These are phyloP conservation scores for Drosophila rufa DNA, from an alignment of 1,140 invertebrate genomes.

Conservation along the genomic window DNA sequence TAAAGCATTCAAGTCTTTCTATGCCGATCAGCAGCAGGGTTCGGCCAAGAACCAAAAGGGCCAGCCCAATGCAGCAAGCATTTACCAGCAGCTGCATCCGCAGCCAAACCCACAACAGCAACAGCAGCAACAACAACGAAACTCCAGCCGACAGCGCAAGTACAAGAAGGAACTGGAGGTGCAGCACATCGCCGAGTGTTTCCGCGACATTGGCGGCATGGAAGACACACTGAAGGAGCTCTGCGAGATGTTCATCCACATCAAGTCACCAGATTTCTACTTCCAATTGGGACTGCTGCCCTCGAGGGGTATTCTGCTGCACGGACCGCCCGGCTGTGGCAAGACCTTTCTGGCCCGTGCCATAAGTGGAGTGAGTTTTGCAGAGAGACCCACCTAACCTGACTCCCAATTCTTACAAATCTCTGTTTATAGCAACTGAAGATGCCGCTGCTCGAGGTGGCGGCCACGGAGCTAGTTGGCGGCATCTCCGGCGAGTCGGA, in stretches of 20 bases:
- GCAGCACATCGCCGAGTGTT: conserved; percentile 75
- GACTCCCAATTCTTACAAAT: neutral
- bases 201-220: conserved; percentile 91
- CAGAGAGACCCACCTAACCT: too few relatives aligned
- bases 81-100: conserved; percentile 19
- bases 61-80: conserved; percentile 3
- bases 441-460: conserved; percentile 93
- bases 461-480: conserved; percentile 96
- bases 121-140: neutral
- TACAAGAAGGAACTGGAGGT: conserved; percentile 84
- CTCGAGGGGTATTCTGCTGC: conserved; percentile 91
- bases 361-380: conserved; percentile 92
- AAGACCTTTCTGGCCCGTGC: conserved; percentile 92
- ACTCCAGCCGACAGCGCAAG: conserved; percentile 30
- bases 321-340: conserved; percentile 69
- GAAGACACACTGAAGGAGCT: conserved; percentile 91
- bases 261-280: conserved; percentile 94
- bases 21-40: neutral
- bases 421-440: conserved; percentile 86
- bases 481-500: conserved; percentile 98
- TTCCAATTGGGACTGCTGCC: conserved; percentile 90
- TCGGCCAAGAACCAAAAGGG: conserved; percentile 30
- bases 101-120: neutral
- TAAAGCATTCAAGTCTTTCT: neutral
- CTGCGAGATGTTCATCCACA: conserved; percentile 92